These are phyloP conservation scores for Phoeniculus purpureus DNA, from an alignment of 2,797 vertebrate genomes.

Conservation along the genomic window DNA sequence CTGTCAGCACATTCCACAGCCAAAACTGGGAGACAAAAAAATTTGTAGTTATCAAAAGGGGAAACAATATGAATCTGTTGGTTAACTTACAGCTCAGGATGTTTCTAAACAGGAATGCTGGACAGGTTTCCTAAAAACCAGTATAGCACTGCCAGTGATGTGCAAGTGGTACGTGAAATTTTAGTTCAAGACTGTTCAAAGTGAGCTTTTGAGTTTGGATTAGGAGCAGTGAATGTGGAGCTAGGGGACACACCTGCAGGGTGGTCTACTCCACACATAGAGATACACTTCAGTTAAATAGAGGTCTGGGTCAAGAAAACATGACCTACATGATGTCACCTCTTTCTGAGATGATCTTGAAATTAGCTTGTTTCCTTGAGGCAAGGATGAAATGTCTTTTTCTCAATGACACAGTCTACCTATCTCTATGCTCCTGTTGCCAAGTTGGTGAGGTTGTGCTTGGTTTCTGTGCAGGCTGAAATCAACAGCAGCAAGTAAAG, in stretches of 20 bases:
- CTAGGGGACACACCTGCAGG: background rate
- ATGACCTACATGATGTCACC: slow-evolving; percentile 16
- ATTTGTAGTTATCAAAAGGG: background rate
- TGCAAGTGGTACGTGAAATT: slow-evolving; percentile 62
- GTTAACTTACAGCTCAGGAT: slow-evolving; percentile 39
- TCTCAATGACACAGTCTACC: background rate
- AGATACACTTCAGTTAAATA: background rate
- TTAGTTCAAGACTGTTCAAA: slow-evolving; percentile 42
- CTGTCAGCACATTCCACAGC: slow-evolving; percentile 30
- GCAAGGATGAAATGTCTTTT: background rate
- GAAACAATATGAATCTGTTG: slow-evolving; percentile 21
- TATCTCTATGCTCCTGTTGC: background rate
- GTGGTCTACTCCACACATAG: background rate
- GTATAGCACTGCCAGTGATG: background rate
- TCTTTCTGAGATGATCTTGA: slow-evolving; percentile 21
- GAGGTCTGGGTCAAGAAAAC: slow-evolving; percentile 7
- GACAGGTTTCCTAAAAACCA: slow-evolving; percentile 11
- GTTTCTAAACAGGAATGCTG: slow-evolving; percentile 41
- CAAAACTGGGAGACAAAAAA: background rate
- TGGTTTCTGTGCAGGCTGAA: background rate
- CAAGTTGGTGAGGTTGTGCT: background rate
- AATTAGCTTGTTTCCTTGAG: background rate
- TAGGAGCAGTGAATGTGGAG: slow-evolving; percentile 42
- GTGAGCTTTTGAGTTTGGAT: slow-evolving; percentile 49
- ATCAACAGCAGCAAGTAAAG: background rate